These are phyloP conservation scores for Macropis europaea DNA, from an alignment of 2,888 invertebrate species.

Conservation along the genomic window DNA sequence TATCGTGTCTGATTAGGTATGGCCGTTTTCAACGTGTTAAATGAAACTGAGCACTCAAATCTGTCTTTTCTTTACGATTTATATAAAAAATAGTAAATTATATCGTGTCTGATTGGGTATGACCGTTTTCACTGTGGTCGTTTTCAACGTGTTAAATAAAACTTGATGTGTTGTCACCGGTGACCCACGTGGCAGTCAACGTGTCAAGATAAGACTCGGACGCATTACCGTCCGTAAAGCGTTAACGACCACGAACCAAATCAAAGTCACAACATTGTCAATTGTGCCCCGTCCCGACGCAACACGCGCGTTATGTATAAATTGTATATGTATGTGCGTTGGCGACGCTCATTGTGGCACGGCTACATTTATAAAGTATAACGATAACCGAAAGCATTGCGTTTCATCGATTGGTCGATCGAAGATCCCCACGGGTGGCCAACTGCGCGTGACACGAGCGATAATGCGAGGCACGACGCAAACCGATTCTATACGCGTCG, in stretches of 20 bases:
- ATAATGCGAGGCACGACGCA: constrained; percentile 24
- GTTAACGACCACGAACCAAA: constrained; percentile 16
- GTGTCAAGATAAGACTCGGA: neutral
- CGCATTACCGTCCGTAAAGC: constrained; percentile 15
- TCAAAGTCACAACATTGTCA: constrained; percentile 42
- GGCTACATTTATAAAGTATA: constrained; percentile 25
- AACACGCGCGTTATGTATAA: constrained; percentile 23
- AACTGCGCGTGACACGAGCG: neutral
- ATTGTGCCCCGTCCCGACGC: constrained; percentile 33
- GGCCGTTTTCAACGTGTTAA: too few species aligned
- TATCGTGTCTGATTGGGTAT: too few species aligned
- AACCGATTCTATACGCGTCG: neutral
- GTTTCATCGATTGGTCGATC: constrained; percentile 38
- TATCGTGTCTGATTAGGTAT: too few species aligned
- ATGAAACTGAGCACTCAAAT: too few species aligned
- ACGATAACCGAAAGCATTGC: constrained; percentile 44
- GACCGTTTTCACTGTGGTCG: too few species aligned
- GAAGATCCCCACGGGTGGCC: constrained; percentile 1
- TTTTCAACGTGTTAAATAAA: too few species aligned
- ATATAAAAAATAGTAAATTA: too few species aligned
- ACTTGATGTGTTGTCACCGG: too few species aligned
- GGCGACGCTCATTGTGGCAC: neutral
- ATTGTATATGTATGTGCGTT: constrained; percentile 16
- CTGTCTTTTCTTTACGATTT: too few species aligned
- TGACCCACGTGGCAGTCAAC: too few species aligned